Percentiles rank a stretch among this genome's conserved stretches.
Evolutionary conservation across 2,113 vertebrate species (phyloP).

Genomic region (Charina bottae): DNA sequence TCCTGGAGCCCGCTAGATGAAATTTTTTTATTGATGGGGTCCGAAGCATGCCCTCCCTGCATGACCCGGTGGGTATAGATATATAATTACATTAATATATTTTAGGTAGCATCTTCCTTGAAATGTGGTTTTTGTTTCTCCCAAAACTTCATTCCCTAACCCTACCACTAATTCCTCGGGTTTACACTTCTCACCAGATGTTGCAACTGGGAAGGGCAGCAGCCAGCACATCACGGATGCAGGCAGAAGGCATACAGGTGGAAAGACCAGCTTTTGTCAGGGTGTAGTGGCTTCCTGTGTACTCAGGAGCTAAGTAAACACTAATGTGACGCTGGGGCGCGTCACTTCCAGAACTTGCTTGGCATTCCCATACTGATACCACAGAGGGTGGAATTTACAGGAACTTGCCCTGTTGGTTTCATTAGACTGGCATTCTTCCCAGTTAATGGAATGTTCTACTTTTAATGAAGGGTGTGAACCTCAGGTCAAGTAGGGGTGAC

Average conservation of each 20-base stretch:
- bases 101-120: not conserved
- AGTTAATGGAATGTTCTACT: not conserved
- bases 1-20: too few species aligned
- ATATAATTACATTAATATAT: not conserved
- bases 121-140: not conserved
- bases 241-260: not conserved
- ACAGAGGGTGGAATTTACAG: not conserved
- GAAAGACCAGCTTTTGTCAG: not conserved
- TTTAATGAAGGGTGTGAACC: not conserved
- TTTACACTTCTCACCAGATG: not conserved
- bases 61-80: too few species aligned
- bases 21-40: too few species aligned
- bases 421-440: not conserved
- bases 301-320: not conserved
- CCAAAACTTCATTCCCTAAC: not conserved
- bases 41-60: too few species aligned
- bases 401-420: conserved; percentile 8
- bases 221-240: not conserved
- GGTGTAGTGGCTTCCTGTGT: not conserved
- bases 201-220: not conserved
- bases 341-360: conserved; percentile 20
- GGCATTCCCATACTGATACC: not conserved
- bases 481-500: not conserved
- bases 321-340: not conserved
- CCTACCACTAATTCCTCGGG: not conserved